Evolutionary conservation across 2,888 invertebrate genomes (phyloP).

Genomic region (Lordiphosa fenestrarum): DNA sequence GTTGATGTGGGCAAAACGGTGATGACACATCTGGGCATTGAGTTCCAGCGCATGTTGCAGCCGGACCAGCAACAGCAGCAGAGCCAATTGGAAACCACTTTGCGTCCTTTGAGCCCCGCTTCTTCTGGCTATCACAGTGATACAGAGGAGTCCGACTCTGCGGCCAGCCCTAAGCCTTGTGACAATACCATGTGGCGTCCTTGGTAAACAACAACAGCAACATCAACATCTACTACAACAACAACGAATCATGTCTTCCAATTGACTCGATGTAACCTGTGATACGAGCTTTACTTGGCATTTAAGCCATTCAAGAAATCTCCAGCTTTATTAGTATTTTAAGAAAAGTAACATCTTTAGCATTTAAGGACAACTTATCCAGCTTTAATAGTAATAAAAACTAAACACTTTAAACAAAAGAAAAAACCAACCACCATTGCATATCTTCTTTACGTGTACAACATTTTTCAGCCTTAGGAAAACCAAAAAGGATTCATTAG

Average conservation of each 20-base stretch:
- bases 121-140: conserved; percentile 80
- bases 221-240: conserved; percentile 17
- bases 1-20: conserved; percentile 91
- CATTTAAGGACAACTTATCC: conserved; percentile 13
- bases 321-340: conserved; percentile 5
- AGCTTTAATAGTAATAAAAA: conserved; percentile 33
- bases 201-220: conserved; percentile 47
- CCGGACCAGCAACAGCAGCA: conserved; percentile 38
- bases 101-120: conserved; percentile 74
- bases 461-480: conserved; percentile 22
- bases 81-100: conserved; percentile 37
- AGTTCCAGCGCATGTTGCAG: conserved; percentile 83
- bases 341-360: conserved; percentile 39
- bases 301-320: conserved; percentile 1
- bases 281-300: conserved; percentile 31
- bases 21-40: conserved; percentile 93
- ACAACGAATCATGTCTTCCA: conserved; percentile 59
- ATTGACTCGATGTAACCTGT: conserved; percentile 37
- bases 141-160: conserved; percentile 51
- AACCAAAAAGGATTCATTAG: too few relatives aligned
- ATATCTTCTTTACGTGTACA: conserved; percentile 4
- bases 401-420: conserved; percentile 28
- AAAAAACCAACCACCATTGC: conserved; percentile 1
- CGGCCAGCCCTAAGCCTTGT: conserved; percentile 34
- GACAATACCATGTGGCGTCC: conserved; percentile 64